Conservation (phyloP, 2,888 invertebrate genomes). For the Acrobasis suavella region DNA sequence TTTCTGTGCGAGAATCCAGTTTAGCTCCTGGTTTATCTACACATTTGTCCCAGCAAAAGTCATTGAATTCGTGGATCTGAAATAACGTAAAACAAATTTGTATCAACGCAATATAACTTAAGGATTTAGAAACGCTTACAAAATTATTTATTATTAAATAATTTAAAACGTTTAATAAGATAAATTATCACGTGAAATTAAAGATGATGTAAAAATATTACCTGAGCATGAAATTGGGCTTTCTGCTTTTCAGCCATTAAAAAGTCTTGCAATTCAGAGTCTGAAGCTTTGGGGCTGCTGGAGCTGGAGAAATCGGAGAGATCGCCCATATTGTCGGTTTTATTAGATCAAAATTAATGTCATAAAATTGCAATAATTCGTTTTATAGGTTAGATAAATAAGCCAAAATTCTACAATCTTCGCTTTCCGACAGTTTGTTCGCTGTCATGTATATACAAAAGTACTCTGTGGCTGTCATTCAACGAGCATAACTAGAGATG, state of each 20-base stretch:
- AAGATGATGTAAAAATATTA: conserved; percentile 54
- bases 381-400: too few species aligned
- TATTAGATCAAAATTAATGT: background rate
- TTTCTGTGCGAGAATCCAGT: conserved; percentile 93
- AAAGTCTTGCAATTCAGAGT: conserved; percentile 92
- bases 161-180: conserved; percentile 15
- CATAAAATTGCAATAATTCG: too few species aligned
- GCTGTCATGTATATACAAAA: too few species aligned
- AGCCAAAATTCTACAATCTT: too few species aligned
- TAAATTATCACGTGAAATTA: background rate
- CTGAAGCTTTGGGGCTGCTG: conserved; percentile 70
- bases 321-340: conserved; percentile 55
- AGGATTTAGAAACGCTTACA: background rate
- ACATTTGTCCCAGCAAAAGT: conserved; percentile 98
- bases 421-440: too few species aligned
- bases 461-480: too few species aligned
- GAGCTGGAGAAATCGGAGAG: conserved; percentile 61
- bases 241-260: conserved; percentile 93
- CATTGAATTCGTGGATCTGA: conserved; percentile 95
- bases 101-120: background rate
- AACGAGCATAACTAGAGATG: too few species aligned
- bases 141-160: background rate
- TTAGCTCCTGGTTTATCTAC: conserved; percentile 94
- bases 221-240: conserved; percentile 94
- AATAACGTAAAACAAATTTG: conserved; percentile 35